Evolutionary conservation across 2,113 vertebrate genomes (phyloP), one percentile per base, ranked within the genome.

Genomic region (Arenaria interpres): DNA sequence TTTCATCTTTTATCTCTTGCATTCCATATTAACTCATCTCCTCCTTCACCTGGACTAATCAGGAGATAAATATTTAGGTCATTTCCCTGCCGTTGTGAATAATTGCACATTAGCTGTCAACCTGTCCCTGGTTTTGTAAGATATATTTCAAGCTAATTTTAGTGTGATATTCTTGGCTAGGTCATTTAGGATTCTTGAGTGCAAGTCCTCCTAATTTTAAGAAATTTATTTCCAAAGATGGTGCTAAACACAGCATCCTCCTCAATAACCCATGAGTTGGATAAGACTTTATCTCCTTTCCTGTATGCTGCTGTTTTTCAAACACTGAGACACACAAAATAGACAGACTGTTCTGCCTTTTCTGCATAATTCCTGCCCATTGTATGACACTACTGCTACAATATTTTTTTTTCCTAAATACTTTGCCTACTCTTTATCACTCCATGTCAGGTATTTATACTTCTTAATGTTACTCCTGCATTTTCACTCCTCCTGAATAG

Each of bases 1-100:
- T 96, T 96, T 96, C 85, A 93, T 96, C 88, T 94, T 88, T 92
- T 93, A 95, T 95, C 89, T 88, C 68, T 37, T 77, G 50, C 72
- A 54, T 84, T 89, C 50, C 50, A 9, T 59, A 63, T 71, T 74
- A 95, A 57, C 28, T 90, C n/a, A 73, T 66, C 71, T 92, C 27
- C 53, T 48, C 37, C 60, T 93, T 92, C 48, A 62, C 45, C 35
- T 62, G 24, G 32, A 86, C 79, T 92, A 85, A 85, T 62, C 35
- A 27, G 33, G 9, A 53, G 53, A 22, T 71, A 84, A 89, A 2
- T 67, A 94, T 87, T 90, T 87, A 90, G 80, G 86, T 90, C 10
- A 20, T 78, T 96, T 85, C 37, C 33, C 4, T 63, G 56, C 12
- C 67, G 28, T 51, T 91, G 64, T 60, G 43, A 87, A 59, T 73